Base-by-base conservation (phyloP, 1,140 invertebrate genomes). In the Heliconius eleuchia region DNA sequence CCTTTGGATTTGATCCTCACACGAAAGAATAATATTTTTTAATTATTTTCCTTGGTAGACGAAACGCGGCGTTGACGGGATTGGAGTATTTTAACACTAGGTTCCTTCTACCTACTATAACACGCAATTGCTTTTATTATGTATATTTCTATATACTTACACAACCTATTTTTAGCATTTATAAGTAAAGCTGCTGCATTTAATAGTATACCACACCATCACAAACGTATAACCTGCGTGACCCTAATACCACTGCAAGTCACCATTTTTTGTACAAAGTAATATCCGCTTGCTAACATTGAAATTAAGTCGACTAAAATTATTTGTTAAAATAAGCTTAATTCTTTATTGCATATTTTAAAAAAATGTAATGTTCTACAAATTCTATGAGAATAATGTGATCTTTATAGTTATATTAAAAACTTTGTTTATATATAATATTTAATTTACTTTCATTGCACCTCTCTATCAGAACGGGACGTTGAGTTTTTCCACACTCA, bases 201-300 rank as follows among this genome's bases (percentile, higher is more conserved):
- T 11, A 11, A 27, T 37, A 66, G 11, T 30, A 66, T 9, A 66
- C 23, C 30, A 66, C 60, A 66, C 30, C 4, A 66, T 52, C 50
- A 27, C 23, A 66, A 46, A 46, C 13, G 77, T 52, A 30, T 74
- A 80, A 83, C 85, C 83, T 66, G 57, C 52, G 73, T 77, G 80
- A 83, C 83, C 85, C 77, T 78, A 82, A 85, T 80, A 78, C 57
- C 60, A 79, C 80, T 83, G 73, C 84, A 84, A 85, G 83, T 85
- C 86, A 87, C 83, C 75, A 81, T 52, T 84, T 87, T 87, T 87
- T 87, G 80, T 57, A 13, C 72, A 77, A 42, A 73, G 71, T 55
- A 80, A 80, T 72, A 82, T 82, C 81, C 81, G 81, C 55, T 78
- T 78, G 80, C 71, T 37, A 57, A 37, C 60, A 66, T 57, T 55